Conservation (phyloP, 2,888 invertebrate genomes). For the Deilephila porcellus region DNA sequence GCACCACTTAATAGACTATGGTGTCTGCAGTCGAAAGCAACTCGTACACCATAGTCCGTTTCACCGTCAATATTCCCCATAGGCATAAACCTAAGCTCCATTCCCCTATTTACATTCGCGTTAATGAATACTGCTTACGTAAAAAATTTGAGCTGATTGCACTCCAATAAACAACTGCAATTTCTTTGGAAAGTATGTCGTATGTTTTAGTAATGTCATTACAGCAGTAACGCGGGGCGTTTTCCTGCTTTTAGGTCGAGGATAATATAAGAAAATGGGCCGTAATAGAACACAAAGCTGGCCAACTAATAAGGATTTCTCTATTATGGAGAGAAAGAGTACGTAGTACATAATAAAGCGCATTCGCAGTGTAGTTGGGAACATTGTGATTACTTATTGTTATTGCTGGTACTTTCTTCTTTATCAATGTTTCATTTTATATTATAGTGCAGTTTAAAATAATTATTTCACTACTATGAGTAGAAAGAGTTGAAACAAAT, state of each 20-base stretch:
- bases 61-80: conserved; percentile 49
- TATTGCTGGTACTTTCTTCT: too few species aligned
- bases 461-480: too few species aligned
- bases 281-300: conserved; percentile 34
- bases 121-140: conserved; percentile 51
- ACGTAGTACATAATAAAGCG: not conserved
- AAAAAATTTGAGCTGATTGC: conserved; percentile 40
- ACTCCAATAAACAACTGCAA: conserved; percentile 31
- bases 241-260: conserved; percentile 32
- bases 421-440: too few species aligned
- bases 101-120: conserved; percentile 53
- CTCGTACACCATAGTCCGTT: not conserved
- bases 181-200: conserved; percentile 19
- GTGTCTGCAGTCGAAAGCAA: conserved; percentile 35
- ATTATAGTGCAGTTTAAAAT: too few species aligned
- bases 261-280: conserved; percentile 26
- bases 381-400: too few species aligned
- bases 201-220: conserved; percentile 18
- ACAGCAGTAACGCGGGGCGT: not conserved
- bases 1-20: conserved; percentile 64
- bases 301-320: conserved; percentile 24
- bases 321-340: not conserved
- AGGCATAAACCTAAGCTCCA: conserved; percentile 53
- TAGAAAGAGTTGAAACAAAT: too few species aligned
- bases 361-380: not conserved